phyloP scores from a whole-genome alignment of 2,113 vertebrate genomes.

The Trichechus manatus region DNA sequence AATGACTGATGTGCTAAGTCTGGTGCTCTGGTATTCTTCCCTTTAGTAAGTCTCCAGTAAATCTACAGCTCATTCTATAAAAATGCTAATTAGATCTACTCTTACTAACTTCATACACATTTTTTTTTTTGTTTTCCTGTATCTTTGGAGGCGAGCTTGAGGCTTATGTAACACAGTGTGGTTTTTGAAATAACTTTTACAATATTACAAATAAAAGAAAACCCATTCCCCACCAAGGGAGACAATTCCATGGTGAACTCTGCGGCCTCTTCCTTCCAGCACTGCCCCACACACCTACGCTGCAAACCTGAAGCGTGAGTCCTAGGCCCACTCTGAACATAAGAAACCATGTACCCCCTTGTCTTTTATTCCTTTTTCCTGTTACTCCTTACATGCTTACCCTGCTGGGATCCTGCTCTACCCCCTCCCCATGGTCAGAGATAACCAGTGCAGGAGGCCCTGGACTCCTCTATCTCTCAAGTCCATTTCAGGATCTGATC shows the following conservation, averaged over 20 bases:
- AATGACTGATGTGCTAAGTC: slow-evolving; percentile 74
- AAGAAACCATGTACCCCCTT: neutral
- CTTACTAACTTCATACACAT: slow-evolving; percentile 57
- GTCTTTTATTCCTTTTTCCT: neutral
- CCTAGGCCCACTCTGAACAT: neutral
- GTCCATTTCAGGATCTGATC: neutral
- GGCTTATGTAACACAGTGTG: slow-evolving; percentile 36
- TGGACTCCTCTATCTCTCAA: neutral
- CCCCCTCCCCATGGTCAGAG: neutral
- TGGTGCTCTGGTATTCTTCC: slow-evolving; percentile 75
- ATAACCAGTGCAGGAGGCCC: neutral
- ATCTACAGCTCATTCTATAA: slow-evolving; percentile 68
- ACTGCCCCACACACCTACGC: neutral
- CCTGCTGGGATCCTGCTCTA: neutral
- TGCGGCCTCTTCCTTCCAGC: neutral
- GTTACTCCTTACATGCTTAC: neutral
- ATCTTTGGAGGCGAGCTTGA: slow-evolving; percentile 45
- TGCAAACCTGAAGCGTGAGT: neutral
- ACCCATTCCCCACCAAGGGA: slow-evolving; percentile 2
- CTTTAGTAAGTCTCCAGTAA: slow-evolving; percentile 67
- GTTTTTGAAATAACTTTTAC: slow-evolving; percentile 57
- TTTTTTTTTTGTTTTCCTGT: slow-evolving; percentile 55
- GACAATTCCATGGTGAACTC: slow-evolving; percentile 58
- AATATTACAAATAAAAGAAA: slow-evolving; percentile 67
- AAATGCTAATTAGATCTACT: slow-evolving; percentile 77